Base-by-base conservation (phyloP, 2,113 vertebrate genomes). In the Callospermophilus lateralis region DNA sequence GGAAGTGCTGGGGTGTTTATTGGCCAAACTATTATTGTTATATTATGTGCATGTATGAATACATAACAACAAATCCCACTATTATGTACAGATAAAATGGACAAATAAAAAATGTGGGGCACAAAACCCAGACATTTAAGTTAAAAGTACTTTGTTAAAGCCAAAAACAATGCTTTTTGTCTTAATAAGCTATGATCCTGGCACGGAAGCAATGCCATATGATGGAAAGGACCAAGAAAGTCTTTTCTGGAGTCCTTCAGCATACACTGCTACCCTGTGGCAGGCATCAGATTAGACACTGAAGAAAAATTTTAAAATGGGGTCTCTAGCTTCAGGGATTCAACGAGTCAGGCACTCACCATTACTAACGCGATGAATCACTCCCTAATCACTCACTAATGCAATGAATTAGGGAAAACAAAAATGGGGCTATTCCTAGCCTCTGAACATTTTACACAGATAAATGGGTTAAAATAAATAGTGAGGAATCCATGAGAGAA, bases 391-490 rank as follows among this genome's bases (percentile, higher is more conserved):
- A 51, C 48, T 51, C 48, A 67, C 65, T 70, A 73, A 28, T 4
- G 7, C 32, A 48, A 84, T 65, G 58, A 96, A 51, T 87, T 83
- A 48, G 20, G 24, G 68, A 93, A 2, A 39, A 17, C 65, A 42
- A 37, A 93, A 73, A 68, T 73, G 28, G 63, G 45, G 15, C 76
- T 65, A 12, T 90, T 94, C 30, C 68, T 85, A 63, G 67, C 65
- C 67, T 51, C 70, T 1, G 10, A 37, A 78, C 48, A 76, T 93
- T 78, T 95, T 88, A 80, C n/a, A 83, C 13, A 55, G 68, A 89
- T 87, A 90, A 74, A 39, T 68, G 45, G 53, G 65, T 89, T 96
- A 90, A 92, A 95, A 95, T 79, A 95, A 94, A 88, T 51, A 91
- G 26, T 55, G 63, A 89, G 39, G 4, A 67, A 26, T 80, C 89